Evolutionary conservation across 2,797 vertebrate genomes (phyloP).

Genomic region (Danio tinwini): DNA sequence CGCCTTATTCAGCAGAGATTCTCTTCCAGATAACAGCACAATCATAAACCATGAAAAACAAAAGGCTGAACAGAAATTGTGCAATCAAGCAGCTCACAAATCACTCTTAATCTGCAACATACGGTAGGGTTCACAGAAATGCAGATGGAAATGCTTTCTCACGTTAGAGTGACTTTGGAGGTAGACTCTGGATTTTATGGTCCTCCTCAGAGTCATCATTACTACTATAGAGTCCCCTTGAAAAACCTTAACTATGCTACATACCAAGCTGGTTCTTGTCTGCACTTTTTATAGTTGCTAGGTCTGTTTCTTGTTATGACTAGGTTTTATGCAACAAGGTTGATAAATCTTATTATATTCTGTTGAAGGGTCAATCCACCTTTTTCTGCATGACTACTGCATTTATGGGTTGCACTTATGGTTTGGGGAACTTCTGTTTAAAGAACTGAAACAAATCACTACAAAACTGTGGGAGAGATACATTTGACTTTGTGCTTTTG

Average conservation of each 20-base stretch:
- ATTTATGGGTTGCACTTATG: too few relatives aligned
- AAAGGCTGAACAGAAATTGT: constrained; percentile 3
- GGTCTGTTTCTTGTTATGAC: constrained; percentile 13
- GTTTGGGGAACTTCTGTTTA: too few relatives aligned
- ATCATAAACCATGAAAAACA: constrained; percentile 25
- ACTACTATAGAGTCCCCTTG: background rate
- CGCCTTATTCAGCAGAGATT: constrained; percentile 34
- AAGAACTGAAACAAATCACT: too few relatives aligned
- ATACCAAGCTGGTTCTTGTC: constrained; percentile 1
- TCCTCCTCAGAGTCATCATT: background rate
- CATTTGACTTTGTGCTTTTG: too few relatives aligned
- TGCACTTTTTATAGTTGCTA: background rate
- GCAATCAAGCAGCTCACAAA: constrained; percentile 34
- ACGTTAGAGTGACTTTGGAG: background rate
- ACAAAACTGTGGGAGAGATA: too few relatives aligned
- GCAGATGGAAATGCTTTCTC: constrained; percentile 26
- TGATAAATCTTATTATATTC: background rate
- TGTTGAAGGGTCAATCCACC: background rate
- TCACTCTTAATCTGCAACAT: constrained; percentile 31
- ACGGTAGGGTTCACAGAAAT: constrained; percentile 13
- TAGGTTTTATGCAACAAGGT: background rate
- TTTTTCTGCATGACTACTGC: too few relatives aligned
- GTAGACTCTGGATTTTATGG: background rate
- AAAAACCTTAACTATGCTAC: constrained; percentile 1
- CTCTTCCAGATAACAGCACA: constrained; percentile 25